These are phyloP conservation scores for Turritopsis rubra DNA, from an alignment of 30 jellyfish, hydroid and myxozoan species.

Conservation along the genomic window DNA sequence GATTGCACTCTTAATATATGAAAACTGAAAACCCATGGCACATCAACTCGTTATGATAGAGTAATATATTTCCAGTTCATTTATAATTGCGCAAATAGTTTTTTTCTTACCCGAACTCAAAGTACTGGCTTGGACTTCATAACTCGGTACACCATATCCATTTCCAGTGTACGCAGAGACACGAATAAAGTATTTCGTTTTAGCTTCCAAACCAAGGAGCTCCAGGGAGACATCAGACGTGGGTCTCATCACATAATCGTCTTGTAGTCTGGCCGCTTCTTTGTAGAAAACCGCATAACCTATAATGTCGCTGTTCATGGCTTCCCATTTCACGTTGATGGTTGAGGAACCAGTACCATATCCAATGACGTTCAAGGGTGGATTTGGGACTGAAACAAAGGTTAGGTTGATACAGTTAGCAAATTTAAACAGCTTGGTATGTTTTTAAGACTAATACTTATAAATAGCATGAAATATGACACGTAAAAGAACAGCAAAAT, in stretches of 20 bases:
- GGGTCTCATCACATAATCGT: constrained; percentile 7
- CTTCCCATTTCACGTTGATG: constrained; percentile 29
- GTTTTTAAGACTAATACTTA: too few species aligned
- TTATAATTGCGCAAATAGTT: not conserved
- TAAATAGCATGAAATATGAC: too few species aligned
- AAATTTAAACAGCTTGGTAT: too few species aligned
- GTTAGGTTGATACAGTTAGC: not conserved
- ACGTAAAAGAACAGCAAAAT: too few species aligned
- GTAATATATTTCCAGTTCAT: too few species aligned
- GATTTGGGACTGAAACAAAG: not conserved
- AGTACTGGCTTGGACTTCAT: not conserved
- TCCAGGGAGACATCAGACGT: not conserved
- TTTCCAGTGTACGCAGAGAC: constrained; percentile 10
- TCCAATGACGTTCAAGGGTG: constrained; percentile 13
- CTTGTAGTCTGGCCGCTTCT: not conserved
- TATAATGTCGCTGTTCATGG: not conserved
- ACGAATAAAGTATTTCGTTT: constrained; percentile 13
- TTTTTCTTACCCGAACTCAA: constrained; percentile 7
- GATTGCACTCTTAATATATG: too few species aligned
- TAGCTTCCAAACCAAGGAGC: constrained; percentile 21
- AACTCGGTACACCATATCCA: constrained; percentile 24
- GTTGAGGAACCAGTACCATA: constrained; percentile 2
- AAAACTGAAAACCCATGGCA: too few species aligned
- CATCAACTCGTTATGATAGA: too few species aligned
- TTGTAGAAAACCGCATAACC: not conserved